Conservation (phyloP, 2,888 invertebrate genomes). For the Mesochorus sp. region DNA sequence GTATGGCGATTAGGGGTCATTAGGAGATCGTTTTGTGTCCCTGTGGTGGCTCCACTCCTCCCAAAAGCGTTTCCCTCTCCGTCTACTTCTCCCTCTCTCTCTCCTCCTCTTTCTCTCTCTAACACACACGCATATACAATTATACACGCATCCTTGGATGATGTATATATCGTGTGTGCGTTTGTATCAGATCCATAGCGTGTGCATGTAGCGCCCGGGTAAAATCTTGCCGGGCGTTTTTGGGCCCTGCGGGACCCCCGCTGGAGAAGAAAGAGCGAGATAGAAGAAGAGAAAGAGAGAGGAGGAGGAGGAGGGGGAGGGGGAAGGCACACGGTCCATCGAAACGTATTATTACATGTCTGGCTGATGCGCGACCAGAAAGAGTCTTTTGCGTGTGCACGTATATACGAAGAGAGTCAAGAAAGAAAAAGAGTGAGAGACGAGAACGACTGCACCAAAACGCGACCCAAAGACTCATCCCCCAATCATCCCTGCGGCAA, state of each 20-base stretch:
- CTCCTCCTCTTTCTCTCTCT: no score
- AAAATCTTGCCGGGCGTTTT: constrained; percentile 71
- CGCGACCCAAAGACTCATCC: constrained; percentile 43
- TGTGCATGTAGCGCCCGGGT: constrained; percentile 73
- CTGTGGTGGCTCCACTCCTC: constrained; percentile 69
- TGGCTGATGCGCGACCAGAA: constrained; percentile 72
- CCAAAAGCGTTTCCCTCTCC: constrained; percentile 31
- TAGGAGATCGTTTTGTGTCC: constrained; percentile 77
- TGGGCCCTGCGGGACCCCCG: constrained; percentile 71
- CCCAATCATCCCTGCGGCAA: constrained; percentile 31
- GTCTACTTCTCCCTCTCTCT: not conserved
- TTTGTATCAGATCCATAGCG: constrained; percentile 59
- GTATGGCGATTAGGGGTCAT: constrained; percentile 78
- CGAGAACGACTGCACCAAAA: constrained; percentile 34
- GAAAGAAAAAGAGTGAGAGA: constrained; percentile 42
- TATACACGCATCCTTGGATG: constrained; percentile 19
- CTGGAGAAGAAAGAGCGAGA: constrained; percentile 3
- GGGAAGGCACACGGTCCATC: constrained; percentile 45
- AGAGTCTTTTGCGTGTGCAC: constrained; percentile 53
- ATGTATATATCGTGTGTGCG: constrained; percentile 36
- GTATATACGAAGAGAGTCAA: constrained; percentile 32
- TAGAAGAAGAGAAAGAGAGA: not conserved
- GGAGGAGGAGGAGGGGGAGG: constrained; percentile 31
- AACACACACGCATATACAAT: no score
- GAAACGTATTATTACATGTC: constrained; percentile 80